phyloP scores from a whole-genome alignment of 2,113 vertebrate species.

The Rousettus leschenaultii region DNA sequence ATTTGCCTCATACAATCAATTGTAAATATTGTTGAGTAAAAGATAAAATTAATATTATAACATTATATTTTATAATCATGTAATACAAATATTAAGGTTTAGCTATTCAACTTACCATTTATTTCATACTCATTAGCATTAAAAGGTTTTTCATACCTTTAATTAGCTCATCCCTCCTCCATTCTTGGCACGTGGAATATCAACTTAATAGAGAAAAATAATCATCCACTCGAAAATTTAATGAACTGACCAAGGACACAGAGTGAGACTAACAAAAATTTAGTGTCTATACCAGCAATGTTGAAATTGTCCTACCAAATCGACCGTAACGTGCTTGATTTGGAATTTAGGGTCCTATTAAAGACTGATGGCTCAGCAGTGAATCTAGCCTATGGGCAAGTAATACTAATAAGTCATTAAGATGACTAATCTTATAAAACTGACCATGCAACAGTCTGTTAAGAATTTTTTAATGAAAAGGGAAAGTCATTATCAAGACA shows the following conservation, averaged over 20 bases:
- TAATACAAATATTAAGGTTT: slow-evolving; percentile 4
- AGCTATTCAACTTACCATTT: slow-evolving; percentile 35
- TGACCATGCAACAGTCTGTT: slow-evolving; percentile 10
- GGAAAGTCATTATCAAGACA: slow-evolving; percentile 6
- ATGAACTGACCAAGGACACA: slow-evolving; percentile 71
- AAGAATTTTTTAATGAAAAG: slow-evolving; percentile 19
- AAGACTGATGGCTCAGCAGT: slow-evolving; percentile 62
- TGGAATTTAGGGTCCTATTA: slow-evolving; percentile 57
- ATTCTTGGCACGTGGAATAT: slow-evolving; percentile 53
- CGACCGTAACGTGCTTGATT: slow-evolving; percentile 20
- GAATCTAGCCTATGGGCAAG: slow-evolving; percentile 28
- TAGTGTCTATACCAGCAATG: slow-evolving; percentile 45
- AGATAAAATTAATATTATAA: neutral
- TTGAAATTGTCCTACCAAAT: slow-evolving; percentile 61
- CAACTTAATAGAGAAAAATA: slow-evolving; percentile 59
- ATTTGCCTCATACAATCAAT: neutral
- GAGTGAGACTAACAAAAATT: slow-evolving; percentile 61
- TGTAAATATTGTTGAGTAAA: neutral
- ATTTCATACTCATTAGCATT: slow-evolving; percentile 47
- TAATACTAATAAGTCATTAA: slow-evolving; percentile 61
- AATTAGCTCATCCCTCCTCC: slow-evolving; percentile 53
- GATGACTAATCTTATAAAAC: slow-evolving; percentile 29
- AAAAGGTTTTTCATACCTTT: slow-evolving; percentile 17
- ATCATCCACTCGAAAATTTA: slow-evolving; percentile 59
- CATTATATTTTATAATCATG: slow-evolving; percentile 5